These are phyloP conservation scores for Lota lota DNA, from an alignment of 2,113 vertebrate genomes.

Conservation along the genomic window DNA sequence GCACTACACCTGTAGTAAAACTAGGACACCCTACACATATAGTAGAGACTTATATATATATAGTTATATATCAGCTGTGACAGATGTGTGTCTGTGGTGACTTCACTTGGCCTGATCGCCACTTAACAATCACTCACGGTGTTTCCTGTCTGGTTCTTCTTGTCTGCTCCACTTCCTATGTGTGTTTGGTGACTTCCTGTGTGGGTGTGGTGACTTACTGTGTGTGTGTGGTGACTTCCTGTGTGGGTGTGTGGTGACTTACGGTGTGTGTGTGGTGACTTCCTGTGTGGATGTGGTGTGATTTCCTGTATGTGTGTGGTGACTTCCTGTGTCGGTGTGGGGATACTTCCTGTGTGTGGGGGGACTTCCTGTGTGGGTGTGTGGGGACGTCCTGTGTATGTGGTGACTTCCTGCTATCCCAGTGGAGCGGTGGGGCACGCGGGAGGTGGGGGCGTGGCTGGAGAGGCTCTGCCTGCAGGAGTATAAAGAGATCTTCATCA, in stretches of 20 bases:
- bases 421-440: constrained; percentile 96
- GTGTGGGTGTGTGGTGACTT: too few relatives aligned
- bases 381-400: not conserved
- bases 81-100: too few relatives aligned
- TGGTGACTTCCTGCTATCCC: constrained; percentile 72
- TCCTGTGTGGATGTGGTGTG: constrained; percentile 35
- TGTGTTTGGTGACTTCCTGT: not conserved
- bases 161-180: too few relatives aligned
- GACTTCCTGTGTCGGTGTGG: constrained; percentile 30
- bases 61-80: too few relatives aligned
- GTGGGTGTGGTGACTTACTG: not conserved
- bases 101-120: too few relatives aligned
- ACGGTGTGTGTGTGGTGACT: not conserved
- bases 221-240: not conserved
- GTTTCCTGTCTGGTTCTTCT: not conserved
- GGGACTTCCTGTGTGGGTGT: constrained; percentile 39
- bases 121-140: too few relatives aligned
- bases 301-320: not conserved
- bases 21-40: too few relatives aligned
- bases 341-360: constrained; percentile 14
- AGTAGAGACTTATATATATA: too few relatives aligned
- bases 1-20: too few relatives aligned
- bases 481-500: constrained; percentile 95
- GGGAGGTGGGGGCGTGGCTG: constrained; percentile 95
- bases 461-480: constrained; percentile 94